phyloP scores from a whole-genome alignment of 1,140 invertebrate genomes.

The Thaumetopoea pityocampa region DNA sequence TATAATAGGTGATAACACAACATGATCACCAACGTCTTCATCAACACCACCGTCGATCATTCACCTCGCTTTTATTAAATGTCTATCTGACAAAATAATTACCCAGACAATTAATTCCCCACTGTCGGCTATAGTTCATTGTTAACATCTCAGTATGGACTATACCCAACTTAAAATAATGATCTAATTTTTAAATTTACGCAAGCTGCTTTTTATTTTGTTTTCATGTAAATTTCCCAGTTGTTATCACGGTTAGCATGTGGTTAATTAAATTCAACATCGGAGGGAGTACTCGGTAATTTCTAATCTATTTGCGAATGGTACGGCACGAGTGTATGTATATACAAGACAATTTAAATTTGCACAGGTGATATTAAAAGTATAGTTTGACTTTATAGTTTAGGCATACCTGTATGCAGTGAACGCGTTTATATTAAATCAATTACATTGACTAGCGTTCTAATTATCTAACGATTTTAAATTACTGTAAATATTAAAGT shows the following conservation, averaged over 20 bases:
- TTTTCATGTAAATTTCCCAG: conserved; percentile 9
- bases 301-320: too few relatives aligned
- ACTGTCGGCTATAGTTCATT: not conserved
- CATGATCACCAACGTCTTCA: too few relatives aligned
- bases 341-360: conserved; percentile 2
- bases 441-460: conserved; percentile 12
- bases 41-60: too few relatives aligned
- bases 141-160: not conserved
- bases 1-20: too few relatives aligned
- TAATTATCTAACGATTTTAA: conserved; percentile 15
- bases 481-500: too few relatives aligned
- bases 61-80: too few relatives aligned
- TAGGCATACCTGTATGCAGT: conserved; percentile 9
- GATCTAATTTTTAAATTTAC: conserved; percentile 5
- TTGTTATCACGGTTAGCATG: not conserved
- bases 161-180: not conserved
- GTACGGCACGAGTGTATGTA: too few relatives aligned
- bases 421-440: conserved; percentile 14
- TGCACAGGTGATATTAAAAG: conserved; percentile 11
- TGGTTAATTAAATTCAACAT: conserved; percentile 1
- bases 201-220: conserved; percentile 7
- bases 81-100: too few relatives aligned
- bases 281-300: too few relatives aligned
- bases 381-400: conserved; percentile 10
- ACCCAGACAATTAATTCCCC: conserved; percentile 2